Percentiles rank a stretch among this genome's conserved stretches.
These are phyloP conservation scores for Callithrix jacchus DNA, from an alignment of 2,113 vertebrate genomes.

Conservation along the genomic window DNA sequence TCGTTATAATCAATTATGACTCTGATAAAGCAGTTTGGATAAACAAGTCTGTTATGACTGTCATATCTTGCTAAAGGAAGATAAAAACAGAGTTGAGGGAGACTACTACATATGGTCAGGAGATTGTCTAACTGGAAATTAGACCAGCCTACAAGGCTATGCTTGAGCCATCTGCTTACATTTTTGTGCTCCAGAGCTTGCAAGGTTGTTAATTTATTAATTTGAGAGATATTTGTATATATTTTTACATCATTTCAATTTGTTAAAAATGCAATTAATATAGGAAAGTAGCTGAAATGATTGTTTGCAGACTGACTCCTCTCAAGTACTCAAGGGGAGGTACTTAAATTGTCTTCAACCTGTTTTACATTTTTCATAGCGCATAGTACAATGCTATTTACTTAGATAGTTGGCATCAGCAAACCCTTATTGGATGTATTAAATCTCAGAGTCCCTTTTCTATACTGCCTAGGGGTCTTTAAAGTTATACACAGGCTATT, in stretches of 20 bases:
- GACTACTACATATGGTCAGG: slow-evolving; percentile 44
- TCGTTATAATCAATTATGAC: slow-evolving; percentile 40
- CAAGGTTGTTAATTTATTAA: neutral
- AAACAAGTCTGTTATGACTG: slow-evolving; percentile 57
- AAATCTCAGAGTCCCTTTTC: neutral
- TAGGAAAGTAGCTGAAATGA: neutral
- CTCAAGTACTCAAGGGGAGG: neutral
- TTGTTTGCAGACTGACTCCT: neutral
- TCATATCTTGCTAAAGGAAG: slow-evolving; percentile 58
- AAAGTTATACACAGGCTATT: neutral
- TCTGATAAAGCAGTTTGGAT: slow-evolving; percentile 29
- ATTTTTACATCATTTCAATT: slow-evolving; percentile 2
- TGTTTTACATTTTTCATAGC: neutral
- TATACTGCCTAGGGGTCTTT: neutral
- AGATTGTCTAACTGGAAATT: neutral
- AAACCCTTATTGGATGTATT: rapidly evolving
- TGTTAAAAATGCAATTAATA: neutral
- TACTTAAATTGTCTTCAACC: neutral
- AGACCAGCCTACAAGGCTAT: neutral
- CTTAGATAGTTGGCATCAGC: neutral
- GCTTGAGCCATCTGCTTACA: slow-evolving; percentile 45
- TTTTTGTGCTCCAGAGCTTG: neutral
- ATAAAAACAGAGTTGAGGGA: slow-evolving; percentile 16
- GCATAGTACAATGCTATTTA: neutral
- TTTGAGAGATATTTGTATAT: neutral